Conservation (phyloP, 2,113 vertebrate species). For the Colius striatus region DNA sequence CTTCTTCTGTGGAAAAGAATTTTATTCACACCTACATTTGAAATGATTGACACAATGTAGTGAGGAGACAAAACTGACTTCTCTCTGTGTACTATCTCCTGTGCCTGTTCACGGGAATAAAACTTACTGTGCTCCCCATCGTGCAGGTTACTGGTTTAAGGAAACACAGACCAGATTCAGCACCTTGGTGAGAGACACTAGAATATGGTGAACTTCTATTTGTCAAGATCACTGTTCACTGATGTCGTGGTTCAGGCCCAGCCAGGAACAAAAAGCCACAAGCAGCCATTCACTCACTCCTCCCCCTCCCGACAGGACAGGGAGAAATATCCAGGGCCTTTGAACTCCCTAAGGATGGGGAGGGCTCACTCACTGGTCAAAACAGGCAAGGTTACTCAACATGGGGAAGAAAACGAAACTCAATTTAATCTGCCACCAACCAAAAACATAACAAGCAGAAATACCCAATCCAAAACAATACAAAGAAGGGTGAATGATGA, state of each 20-base stretch:
- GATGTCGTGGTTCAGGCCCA: too few species aligned
- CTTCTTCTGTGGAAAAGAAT: not conserved
- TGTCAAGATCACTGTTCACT: not conserved
- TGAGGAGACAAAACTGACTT: not conserved
- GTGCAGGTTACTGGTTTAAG: not conserved
- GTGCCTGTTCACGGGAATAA: not conserved
- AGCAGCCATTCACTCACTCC: too few species aligned
- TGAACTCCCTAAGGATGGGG: too few species aligned
- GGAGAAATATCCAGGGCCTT: too few species aligned
- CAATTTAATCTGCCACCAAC: too few species aligned
- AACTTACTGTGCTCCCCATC: not conserved
- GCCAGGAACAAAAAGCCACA: not conserved
- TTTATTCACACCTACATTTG: not conserved
- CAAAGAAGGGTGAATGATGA: too few species aligned
- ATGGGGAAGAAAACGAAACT: too few species aligned
- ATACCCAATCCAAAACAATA: too few species aligned
- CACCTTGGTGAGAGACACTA: not conserved
- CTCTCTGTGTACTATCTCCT: fast-evolving
- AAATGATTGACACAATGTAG: not conserved
- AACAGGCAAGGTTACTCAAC: too few species aligned
- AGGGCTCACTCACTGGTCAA: too few species aligned
- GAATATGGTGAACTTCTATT: not conserved
- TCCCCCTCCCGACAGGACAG: too few species aligned
- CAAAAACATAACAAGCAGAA: too few species aligned
- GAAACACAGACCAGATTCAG: not conserved